phyloP scores from a whole-genome alignment of 2,888 invertebrate species.

The Hemaris fuciformis region DNA sequence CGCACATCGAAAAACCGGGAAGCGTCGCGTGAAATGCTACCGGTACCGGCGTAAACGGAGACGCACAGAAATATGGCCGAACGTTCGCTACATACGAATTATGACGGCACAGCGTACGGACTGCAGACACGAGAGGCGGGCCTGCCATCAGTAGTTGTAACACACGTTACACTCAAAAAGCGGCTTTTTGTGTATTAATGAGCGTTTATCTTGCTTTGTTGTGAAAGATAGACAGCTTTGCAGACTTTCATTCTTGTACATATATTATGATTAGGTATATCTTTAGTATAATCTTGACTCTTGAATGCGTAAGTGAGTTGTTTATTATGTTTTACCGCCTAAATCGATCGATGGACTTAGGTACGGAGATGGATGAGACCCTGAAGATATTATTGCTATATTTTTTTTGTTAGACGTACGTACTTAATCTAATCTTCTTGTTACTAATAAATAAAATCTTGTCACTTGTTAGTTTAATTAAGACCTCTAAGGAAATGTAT shows the following conservation, averaged over 20 bases:
- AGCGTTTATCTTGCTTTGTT: background rate
- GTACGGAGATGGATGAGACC: too few relatives aligned
- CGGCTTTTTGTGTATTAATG: background rate
- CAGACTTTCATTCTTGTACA: background rate
- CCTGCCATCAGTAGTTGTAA: background rate
- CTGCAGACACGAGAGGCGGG: background rate
- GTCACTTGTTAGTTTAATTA: too few relatives aligned
- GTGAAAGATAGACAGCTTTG: background rate
- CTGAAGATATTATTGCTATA: too few relatives aligned
- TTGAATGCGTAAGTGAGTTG: too few relatives aligned
- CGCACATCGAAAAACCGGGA: slow-evolving; percentile 70
- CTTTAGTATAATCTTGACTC: too few relatives aligned
- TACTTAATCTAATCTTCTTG: too few relatives aligned
- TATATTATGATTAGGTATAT: background rate
- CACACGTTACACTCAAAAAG: background rate
- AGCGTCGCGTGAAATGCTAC: slow-evolving; percentile 73
- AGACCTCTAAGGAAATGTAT: too few relatives aligned
- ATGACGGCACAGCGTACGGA: background rate
- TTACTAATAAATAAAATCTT: too few relatives aligned
- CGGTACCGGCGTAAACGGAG: slow-evolving; percentile 58
- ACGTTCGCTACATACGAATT: slow-evolving; percentile 53
- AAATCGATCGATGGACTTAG: too few relatives aligned
- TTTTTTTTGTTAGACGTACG: too few relatives aligned
- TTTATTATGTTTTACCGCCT: too few relatives aligned
- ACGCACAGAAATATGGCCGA: slow-evolving; percentile 66